Conservation (phyloP, 2,797 vertebrate genomes). For the Sciurus carolinensis region DNA sequence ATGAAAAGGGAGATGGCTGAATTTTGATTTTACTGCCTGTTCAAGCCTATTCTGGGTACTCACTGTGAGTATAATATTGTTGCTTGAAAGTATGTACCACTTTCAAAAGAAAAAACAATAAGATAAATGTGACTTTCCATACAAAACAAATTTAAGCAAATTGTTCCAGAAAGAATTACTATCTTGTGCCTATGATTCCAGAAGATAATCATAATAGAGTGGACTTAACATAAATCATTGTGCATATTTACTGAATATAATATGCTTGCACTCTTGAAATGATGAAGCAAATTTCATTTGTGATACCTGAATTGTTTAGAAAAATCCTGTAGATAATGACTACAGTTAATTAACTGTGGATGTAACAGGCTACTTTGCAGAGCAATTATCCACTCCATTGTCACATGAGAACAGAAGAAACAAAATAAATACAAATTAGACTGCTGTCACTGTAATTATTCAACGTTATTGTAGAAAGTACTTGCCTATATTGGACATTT, state of each 20-base stretch:
- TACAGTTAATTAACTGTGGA: slow-evolving; percentile 68
- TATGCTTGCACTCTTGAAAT: not conserved
- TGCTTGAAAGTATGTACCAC: not conserved
- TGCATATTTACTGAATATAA: not conserved
- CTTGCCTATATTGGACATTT: not conserved
- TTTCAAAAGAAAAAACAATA: not conserved
- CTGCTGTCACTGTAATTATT: slow-evolving; percentile 29
- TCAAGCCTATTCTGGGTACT: not conserved
- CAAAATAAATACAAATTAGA: slow-evolving; percentile 56
- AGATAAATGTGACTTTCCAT: not conserved
- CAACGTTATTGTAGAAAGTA: not conserved
- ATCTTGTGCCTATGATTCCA: not conserved
- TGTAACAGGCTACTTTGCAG: slow-evolving; percentile 18
- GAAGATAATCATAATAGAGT: not conserved
- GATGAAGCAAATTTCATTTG: slow-evolving; percentile 25
- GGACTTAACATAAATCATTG: not conserved
- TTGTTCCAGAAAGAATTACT: not conserved
- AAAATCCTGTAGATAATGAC: slow-evolving; percentile 59
- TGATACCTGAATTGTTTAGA: not conserved
- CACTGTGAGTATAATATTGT: not conserved
- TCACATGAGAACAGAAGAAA: slow-evolving; percentile 25
- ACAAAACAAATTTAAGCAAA: slow-evolving; percentile 10
- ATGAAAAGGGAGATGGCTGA: not conserved
- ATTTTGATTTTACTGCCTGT: not conserved
- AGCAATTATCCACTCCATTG: slow-evolving; percentile 66